Evolutionary conservation across 2,113 vertebrate genomes (phyloP), one percentile per base, ranked within the genome.

Genomic region (Okapia johnstoni): DNA sequence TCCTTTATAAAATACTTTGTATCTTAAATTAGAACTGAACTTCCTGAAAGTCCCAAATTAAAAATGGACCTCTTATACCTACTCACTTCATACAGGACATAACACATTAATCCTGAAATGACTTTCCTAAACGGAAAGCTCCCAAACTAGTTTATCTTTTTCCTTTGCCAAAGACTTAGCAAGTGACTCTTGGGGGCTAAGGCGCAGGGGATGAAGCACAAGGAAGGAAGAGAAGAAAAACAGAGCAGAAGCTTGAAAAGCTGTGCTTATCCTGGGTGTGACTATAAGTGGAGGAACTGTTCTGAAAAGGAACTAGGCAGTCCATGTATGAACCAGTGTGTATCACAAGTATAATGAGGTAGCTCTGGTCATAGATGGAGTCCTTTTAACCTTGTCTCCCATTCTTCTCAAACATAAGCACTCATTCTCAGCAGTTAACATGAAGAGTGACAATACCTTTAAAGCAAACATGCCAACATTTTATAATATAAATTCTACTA

Each of bases 181-280:
- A 87, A 95, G 25, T 85, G 23, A 73, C 11, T 73, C 6, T 28
- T 88, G 26, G 4, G 6, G 12, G 21, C 43, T 4, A 21, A 10
- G 3, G 2, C 11, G 3, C 15, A 12, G 3, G 5, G 1, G 2
- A 54, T 36, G 19, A 33, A 28, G 36, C 40, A 63, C 2, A 2
- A 80, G 5, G 30, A 76, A 84, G 5, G 7, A 2, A 73, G 54
- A 84, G 17, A 36, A 50, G 23, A 11, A 73, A 80, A 90, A 48
- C 0, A 73, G 26, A 84, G 46, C n/a, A 55, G 61, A 85, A 84
- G 8, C 46, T 60, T 4, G 9, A 14, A 87, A 46, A 61, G 3
- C 1, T 48, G 7, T 60, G 30, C 6, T 85, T 60, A 48, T 10
- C 26, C 2, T 43, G 21, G 58, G 4, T 61, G 6, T 28, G 55